These are phyloP conservation scores for Rotaria socialis DNA, from an alignment of 2,888 invertebrate genomes.

Conservation along the genomic window DNA sequence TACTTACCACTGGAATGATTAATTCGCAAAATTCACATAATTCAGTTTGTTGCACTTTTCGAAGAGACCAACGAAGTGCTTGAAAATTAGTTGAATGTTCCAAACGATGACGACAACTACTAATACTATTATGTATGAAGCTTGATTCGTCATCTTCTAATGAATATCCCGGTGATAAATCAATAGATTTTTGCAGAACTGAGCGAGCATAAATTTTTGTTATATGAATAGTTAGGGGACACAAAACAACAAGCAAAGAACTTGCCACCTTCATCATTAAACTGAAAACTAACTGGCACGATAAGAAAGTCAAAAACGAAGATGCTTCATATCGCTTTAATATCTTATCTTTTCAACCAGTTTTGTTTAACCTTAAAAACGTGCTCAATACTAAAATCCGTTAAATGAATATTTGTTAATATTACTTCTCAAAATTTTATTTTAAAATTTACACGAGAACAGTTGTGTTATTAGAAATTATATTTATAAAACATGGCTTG, in stretches of 20 bases:
- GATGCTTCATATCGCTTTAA: no score
- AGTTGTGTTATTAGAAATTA: no score
- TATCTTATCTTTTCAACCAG: background rate
- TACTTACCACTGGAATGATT: background rate
- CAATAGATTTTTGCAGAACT: background rate
- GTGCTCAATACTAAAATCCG: background rate
- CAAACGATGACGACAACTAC: background rate
- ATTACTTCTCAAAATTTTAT: no score
- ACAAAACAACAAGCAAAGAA: background rate
- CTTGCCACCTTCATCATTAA: background rate
- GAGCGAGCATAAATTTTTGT: background rate
- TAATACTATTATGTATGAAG: background rate
- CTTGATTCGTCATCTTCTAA: background rate
- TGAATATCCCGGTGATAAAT: background rate
- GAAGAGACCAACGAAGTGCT: background rate
- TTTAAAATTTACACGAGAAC: no score
- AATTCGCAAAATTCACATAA: conserved; percentile 26
- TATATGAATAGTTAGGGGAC: background rate
- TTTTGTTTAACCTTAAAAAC: background rate
- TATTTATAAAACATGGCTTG: no score
- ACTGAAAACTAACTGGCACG: background rate
- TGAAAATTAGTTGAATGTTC: conserved; percentile 2
- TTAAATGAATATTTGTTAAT: no score
- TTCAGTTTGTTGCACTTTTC: background rate
- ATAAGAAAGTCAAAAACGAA: background rate